Base-by-base conservation (phyloP, 2,888 invertebrate species). In the Scotopteryx bipunctaria region DNA sequence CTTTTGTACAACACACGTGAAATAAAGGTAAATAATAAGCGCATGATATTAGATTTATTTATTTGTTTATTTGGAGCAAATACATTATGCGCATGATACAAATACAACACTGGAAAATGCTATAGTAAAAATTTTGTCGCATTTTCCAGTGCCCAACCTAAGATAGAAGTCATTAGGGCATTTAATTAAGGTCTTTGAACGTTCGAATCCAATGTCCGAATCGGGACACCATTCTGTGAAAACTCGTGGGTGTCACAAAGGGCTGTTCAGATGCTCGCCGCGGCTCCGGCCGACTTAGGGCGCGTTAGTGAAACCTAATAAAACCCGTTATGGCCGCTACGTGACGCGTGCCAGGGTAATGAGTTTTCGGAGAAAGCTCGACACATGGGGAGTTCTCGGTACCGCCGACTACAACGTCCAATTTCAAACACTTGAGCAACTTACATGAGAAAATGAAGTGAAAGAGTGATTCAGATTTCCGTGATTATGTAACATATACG, bases 321-420 rank as follows among this genome's bases (percentile, higher is more conserved):
- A 86, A 86, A 85, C 85, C 80, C 75, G 86, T 83, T 87, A 85
- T 81, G 76, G 76, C 72, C 74, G 76, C 77, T 81, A 85, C 84
- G 86, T 85, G 85, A 87, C 89, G 87, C 86, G 86, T 85, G 86
- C 78, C 69, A 63, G 66, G 63, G 78, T 86, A 87, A 89, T 88
- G 86, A 87, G 86, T 81, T 87, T 88, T 86, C 83, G 83, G 85
- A 83, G 87, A 88, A 86, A 83, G 80, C 82, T 58, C 61, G 61
- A 63, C 63, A 69, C 74, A 73, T 74, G 73, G 71, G 64, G 66
- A 65, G 69, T 76, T 78, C 76, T 60, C 63, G 43, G 74, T 73
- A 74, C 65, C 47, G 52, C 41, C 42, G 49, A 25, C 44, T 35
- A 46, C 32, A 40, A 47, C 17, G 40, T 31, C 27, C 25, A 44